Conservation (phyloP, 2,888 invertebrate genomes). For the Eupithecia centaureata region DNA sequence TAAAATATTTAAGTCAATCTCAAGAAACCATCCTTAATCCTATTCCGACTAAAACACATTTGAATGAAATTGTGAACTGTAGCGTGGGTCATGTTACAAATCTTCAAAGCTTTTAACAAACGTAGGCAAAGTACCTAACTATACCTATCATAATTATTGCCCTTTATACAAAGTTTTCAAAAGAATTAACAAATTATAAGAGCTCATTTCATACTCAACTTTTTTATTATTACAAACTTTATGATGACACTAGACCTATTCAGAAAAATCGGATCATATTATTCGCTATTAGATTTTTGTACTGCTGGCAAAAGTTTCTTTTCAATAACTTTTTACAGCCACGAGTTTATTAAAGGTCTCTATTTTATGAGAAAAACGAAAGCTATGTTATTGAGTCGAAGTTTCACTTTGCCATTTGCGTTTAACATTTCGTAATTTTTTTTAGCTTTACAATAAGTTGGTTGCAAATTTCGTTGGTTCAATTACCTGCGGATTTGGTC, state of each 20-base stretch:
- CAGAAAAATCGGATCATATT: slow-evolving; percentile 21
- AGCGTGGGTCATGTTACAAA: slow-evolving; percentile 22
- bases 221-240: not conserved
- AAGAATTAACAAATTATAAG: slow-evolving; percentile 1
- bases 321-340: slow-evolving; percentile 34
- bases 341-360: slow-evolving; percentile 28
- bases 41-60: slow-evolving; percentile 13
- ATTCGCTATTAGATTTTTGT: slow-evolving; percentile 20
- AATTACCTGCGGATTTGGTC: not conserved
- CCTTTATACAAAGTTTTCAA: slow-evolving; percentile 12
- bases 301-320: slow-evolving; percentile 27
- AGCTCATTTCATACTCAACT: slow-evolving; percentile 14
- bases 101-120: slow-evolving; percentile 9
- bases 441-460: not conserved
- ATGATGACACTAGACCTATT: not conserved
- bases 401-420: slow-evolving; percentile 31
- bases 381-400: slow-evolving; percentile 20
- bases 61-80: slow-evolving; percentile 30
- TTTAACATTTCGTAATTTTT: slow-evolving; percentile 13
- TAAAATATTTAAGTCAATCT: not conserved
- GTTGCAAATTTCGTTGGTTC: slow-evolving; percentile 8
- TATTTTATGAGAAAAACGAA: slow-evolving; percentile 24
- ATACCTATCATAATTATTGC: not conserved
- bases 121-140: not conserved
- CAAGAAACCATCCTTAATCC: slow-evolving; percentile 3